Evolutionary conservation across 1,140 invertebrate genomes (phyloP).

Genomic region (Trichonephila inaurata): DNA sequence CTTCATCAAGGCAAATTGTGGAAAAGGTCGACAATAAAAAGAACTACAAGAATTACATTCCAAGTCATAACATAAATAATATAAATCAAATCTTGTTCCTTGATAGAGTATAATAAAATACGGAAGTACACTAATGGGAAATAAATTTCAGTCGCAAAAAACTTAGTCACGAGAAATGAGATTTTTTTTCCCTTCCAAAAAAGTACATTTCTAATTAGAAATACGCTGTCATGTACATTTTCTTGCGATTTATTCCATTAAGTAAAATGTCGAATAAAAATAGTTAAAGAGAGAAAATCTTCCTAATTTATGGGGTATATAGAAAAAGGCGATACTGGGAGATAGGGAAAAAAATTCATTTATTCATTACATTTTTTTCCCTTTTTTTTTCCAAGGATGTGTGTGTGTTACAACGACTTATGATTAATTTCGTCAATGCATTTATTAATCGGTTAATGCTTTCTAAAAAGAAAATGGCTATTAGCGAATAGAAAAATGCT

Average conservation of each 20-base stretch:
- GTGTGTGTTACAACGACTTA: slow-evolving; percentile 37
- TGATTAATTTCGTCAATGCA: slow-evolving; percentile 54
- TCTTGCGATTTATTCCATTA: neutral
- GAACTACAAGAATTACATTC: no score
- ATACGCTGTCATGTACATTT: neutral
- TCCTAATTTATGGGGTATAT: slow-evolving; percentile 26
- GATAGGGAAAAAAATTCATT: neutral
- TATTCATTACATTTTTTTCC: neutral
- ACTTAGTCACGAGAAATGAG: neutral
- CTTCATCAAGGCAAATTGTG: no score
- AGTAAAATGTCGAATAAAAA: slow-evolving; percentile 39
- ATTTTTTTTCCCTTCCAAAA: neutral
- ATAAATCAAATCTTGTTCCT: no score
- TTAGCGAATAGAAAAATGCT: slow-evolving; percentile 52
- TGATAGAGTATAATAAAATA: no score
- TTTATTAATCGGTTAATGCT: slow-evolving; percentile 52
- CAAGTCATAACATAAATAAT: no score
- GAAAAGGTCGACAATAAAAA: no score
- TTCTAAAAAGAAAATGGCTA: slow-evolving; percentile 54
- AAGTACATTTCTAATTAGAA: neutral
- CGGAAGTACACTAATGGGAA: neutral
- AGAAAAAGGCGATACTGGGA: neutral
- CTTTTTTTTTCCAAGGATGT: neutral
- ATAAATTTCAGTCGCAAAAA: neutral
- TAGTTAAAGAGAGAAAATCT: neutral